Percentiles rank a stretch among this genome's conserved stretches.
These are phyloP conservation scores for Thelaira solivaga DNA, from an alignment of 2,888 invertebrate species.

Conservation along the genomic window DNA sequence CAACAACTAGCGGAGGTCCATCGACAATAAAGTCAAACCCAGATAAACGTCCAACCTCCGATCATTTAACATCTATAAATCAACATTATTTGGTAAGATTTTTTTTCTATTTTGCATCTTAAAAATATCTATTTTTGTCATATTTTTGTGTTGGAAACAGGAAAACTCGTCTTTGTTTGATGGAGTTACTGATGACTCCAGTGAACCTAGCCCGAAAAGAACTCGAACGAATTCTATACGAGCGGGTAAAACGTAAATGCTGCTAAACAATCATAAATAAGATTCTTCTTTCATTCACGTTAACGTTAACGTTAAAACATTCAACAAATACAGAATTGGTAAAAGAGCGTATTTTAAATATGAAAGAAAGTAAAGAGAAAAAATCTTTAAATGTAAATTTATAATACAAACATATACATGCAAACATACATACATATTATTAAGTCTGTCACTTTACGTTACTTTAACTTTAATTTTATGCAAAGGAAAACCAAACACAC, in stretches of 20 bases:
- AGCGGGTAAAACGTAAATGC: conserved; percentile 64
- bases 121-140: neutral
- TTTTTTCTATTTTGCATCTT: neutral
- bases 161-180: conserved; percentile 61
- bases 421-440: conserved; percentile 1
- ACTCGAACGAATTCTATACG: conserved; percentile 67
- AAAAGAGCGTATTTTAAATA: conserved; percentile 25
- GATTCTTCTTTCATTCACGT: conserved; percentile 45
- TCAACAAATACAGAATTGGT: neutral
- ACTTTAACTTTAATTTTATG: conserved; percentile 8
- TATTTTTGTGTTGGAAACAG: conserved; percentile 18
- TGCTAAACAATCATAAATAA: conserved; percentile 25
- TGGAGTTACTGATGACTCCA: conserved; percentile 66
- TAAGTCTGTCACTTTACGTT: conserved; percentile 25
- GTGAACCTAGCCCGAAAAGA: conserved; percentile 70
- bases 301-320: conserved; percentile 20
- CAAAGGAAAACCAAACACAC: conserved; percentile 21
- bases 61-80: conserved; percentile 65
- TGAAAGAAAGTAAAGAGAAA: neutral
- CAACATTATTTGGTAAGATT: conserved; percentile 64
- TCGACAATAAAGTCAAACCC: conserved; percentile 52
- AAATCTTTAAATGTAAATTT: conserved; percentile 29
- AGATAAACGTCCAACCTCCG: conserved; percentile 64
- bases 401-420: too few species aligned
- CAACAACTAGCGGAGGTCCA: conserved; percentile 54